Evolutionary conservation across 2,113 vertebrate genomes (phyloP).

Genomic region (Hydrochoerus hydrochaeris): DNA sequence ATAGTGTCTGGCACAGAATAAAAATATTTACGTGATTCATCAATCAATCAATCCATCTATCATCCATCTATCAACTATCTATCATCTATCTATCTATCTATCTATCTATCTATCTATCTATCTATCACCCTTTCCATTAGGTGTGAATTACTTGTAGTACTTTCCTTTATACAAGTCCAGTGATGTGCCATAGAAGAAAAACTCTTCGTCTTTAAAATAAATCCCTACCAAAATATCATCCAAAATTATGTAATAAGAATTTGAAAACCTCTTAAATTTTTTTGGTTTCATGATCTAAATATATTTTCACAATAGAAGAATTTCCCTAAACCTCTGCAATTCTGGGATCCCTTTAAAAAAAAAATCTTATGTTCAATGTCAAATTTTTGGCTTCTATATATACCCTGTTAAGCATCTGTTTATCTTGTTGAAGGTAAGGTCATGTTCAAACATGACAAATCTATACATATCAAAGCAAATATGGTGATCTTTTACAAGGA

Average conservation of each 20-base stretch:
- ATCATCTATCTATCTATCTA: too few species aligned
- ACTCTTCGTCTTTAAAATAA: neutral
- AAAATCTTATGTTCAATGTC: neutral
- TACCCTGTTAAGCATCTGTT: neutral
- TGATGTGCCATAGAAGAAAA: neutral
- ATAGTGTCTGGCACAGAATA: neutral
- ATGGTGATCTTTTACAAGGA: neutral
- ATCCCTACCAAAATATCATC: neutral
- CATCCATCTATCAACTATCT: too few species aligned
- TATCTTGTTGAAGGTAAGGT: neutral
- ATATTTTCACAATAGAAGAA: neutral
- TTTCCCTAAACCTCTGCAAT: neutral
- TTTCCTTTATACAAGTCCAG: neutral
- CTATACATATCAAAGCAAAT: neutral
- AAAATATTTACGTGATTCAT: neutral
- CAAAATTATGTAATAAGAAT: neutral
- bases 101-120: too few species aligned
- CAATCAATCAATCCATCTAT: neutral
- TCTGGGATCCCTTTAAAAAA: neutral
- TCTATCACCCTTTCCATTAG: neutral
- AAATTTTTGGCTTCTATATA: neutral
- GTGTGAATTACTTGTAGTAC: neutral
- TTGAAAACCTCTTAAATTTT: neutral
- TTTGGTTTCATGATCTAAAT: neutral
- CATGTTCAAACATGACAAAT: neutral